Percentiles rank a stretch among this genome's conserved stretches.
phyloP scores from a whole-genome alignment of 2,797 vertebrate species.

The Babyrousa celebensis region DNA sequence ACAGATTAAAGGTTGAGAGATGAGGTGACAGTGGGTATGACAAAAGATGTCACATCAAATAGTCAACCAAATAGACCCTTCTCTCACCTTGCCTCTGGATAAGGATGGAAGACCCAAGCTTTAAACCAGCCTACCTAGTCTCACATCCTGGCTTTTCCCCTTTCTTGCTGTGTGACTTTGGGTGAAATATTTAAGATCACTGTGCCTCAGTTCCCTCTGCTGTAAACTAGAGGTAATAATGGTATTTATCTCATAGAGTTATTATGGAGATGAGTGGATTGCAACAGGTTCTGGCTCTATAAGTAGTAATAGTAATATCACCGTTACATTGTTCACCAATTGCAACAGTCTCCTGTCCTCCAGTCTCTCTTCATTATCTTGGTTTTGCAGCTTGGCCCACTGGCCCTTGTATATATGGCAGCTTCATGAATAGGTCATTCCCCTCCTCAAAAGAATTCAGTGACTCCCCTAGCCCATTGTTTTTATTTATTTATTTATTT shows the following conservation, averaged over 20 bases:
- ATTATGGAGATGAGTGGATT: not conserved
- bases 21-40: not conserved
- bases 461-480: no score
- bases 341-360: not conserved
- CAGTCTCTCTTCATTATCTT: not conserved
- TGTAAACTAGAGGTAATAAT: constrained; percentile 16
- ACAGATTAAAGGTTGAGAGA: not conserved
- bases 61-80: not conserved
- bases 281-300: not conserved
- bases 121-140: not conserved
- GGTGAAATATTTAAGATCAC: not conserved
- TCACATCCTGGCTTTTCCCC: not conserved
- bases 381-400: not conserved
- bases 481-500: no score
- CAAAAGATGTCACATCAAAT: not conserved
- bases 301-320: not conserved
- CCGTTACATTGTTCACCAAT: not conserved
- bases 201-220: not conserved
- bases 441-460: not conserved
- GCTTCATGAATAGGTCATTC: not conserved
- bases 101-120: not conserved
- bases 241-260: not conserved
- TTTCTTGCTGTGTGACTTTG: not conserved
- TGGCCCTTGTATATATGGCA: not conserved
- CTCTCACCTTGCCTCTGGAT: not conserved